These are phyloP conservation scores for Drosophila nikananu DNA, from an alignment of 1,140 invertebrate species.

Conservation along the genomic window DNA sequence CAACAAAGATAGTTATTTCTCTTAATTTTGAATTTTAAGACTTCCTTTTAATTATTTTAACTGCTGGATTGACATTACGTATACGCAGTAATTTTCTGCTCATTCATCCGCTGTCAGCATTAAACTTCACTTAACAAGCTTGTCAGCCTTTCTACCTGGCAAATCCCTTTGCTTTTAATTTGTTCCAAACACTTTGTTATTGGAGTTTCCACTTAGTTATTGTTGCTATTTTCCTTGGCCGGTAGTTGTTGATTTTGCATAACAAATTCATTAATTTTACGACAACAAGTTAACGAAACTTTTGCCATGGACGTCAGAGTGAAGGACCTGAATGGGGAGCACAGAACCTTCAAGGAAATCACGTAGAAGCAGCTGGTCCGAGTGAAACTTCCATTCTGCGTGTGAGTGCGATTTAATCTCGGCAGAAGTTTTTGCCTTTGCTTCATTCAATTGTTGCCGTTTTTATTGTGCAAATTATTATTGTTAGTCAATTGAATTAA, in stretches of 20 bases:
- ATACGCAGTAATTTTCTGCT: neutral
- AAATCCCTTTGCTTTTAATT: slow-evolving; percentile 47
- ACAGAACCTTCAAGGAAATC: slow-evolving; percentile 27
- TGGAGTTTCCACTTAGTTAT: slow-evolving; percentile 25
- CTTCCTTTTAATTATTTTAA: neutral
- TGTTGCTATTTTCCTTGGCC: slow-evolving; percentile 40
- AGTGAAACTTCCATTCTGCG: slow-evolving; percentile 24
- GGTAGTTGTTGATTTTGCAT: slow-evolving; percentile 76
- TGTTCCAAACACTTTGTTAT: slow-evolving; percentile 48
- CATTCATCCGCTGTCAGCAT: neutral
- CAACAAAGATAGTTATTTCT: neutral
- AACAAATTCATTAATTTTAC: slow-evolving; percentile 81
- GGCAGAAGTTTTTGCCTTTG: slow-evolving; percentile 61
- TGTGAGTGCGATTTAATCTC: slow-evolving; percentile 68
- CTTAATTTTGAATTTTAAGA: neutral
- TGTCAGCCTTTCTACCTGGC: slow-evolving; percentile 23
- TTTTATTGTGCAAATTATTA: slow-evolving; percentile 84
- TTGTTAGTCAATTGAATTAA: slow-evolving; percentile 83
- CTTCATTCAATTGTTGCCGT: slow-evolving; percentile 69
- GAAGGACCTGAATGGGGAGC: slow-evolving; percentile 13
- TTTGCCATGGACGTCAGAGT: slow-evolving; percentile 55
- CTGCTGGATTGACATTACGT: neutral
- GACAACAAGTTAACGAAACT: slow-evolving; percentile 49
- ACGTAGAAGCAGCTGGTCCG: slow-evolving; percentile 20
- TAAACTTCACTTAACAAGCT: neutral